Conservation (phyloP, 1,140 invertebrate species). For the Marisa cornuarietis region DNA sequence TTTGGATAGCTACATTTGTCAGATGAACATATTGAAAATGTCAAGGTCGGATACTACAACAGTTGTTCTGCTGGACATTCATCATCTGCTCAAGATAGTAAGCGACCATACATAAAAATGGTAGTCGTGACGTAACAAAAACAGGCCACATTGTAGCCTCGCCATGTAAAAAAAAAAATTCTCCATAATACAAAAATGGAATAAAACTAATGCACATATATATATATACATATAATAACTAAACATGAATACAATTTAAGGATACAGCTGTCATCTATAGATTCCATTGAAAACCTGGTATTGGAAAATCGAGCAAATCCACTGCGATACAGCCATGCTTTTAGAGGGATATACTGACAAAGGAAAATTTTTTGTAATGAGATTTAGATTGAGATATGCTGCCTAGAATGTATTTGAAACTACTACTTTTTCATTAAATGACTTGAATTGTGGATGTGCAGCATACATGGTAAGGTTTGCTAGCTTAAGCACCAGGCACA, state of each 20-base stretch:
- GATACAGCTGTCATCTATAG: constrained; percentile 66
- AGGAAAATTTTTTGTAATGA: not conserved
- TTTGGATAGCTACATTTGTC: constrained; percentile 69
- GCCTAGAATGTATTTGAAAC: too few relatives aligned
- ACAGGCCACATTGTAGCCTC: too few relatives aligned
- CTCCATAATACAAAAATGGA: too few relatives aligned
- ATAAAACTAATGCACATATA: not conserved
- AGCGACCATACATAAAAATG: too few relatives aligned
- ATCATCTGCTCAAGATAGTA: too few relatives aligned
- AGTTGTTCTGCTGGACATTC: too few relatives aligned
- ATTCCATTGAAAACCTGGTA: constrained; percentile 63
- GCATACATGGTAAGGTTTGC: too few relatives aligned
- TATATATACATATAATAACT: constrained; percentile 8
- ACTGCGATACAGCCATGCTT: constrained; percentile 67
- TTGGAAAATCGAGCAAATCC: constrained; percentile 69
- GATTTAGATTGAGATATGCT: too few relatives aligned
- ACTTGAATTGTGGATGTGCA: too few relatives aligned
- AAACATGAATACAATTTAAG: constrained; percentile 31
- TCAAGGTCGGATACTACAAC: not conserved
- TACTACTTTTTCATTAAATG: too few relatives aligned
- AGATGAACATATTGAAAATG: constrained; percentile 64
- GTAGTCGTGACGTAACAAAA: too few relatives aligned
- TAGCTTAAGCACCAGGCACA: too few relatives aligned
- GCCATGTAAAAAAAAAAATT: not conserved
- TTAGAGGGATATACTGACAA: constrained; percentile 64